Evolutionary conservation across 2,797 vertebrate species (phyloP).

Genomic region (Lepus townsendii): DNA sequence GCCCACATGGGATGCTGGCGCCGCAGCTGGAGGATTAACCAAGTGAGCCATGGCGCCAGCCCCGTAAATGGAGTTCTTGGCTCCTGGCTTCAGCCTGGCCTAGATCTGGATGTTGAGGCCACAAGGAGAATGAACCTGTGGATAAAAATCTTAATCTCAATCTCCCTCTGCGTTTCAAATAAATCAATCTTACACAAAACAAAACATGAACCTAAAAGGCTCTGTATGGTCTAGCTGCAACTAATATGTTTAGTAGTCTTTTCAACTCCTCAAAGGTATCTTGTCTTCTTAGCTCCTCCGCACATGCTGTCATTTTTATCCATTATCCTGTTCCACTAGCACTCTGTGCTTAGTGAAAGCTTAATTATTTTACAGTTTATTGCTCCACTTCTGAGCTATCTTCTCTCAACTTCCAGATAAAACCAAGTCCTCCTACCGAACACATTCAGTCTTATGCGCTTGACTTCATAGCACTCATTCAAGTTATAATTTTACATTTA

Average conservation of each 20-base stretch:
- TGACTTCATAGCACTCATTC: neutral
- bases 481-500: conserved; percentile 23
- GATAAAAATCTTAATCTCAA: no score
- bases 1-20: no score
- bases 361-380: conserved; percentile 13
- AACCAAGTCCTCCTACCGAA: conserved; percentile 22
- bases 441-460: neutral
- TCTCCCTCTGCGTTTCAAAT: no score
- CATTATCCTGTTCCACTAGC: neutral
- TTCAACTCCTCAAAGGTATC: neutral
- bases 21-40: no score
- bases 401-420: conserved; percentile 38
- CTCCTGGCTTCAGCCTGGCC: no score
- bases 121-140: no score
- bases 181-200: no score
- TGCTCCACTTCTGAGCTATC: neutral
- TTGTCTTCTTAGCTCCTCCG: neutral
- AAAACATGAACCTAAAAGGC: neutral
- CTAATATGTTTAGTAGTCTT: neutral
- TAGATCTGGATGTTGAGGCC: no score
- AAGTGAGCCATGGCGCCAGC: no score
- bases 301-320: conserved; percentile 25
- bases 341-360: neutral
- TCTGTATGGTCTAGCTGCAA: neutral
- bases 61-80: no score